phyloP scores from a whole-genome alignment of 2,113 vertebrate species.

The Zosterops borbonicus region DNA sequence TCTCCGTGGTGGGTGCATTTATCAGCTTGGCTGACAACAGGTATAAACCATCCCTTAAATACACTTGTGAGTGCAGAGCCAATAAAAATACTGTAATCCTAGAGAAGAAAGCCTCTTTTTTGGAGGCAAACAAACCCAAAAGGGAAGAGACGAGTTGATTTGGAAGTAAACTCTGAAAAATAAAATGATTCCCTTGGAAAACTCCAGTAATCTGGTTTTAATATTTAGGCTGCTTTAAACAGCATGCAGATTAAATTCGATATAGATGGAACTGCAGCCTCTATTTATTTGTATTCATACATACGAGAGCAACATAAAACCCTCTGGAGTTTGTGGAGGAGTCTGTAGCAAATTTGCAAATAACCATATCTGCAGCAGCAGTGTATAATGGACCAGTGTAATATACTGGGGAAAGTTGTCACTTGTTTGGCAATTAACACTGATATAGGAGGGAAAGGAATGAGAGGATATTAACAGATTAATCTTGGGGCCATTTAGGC shows the following conservation, averaged over 20 bases:
- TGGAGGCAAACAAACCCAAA: not conserved
- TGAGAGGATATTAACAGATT: slow-evolving; percentile 60
- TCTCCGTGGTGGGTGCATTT: not conserved
- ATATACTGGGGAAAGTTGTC: slow-evolving; percentile 41
- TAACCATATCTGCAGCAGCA: slow-evolving; percentile 4
- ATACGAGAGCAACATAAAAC: not conserved
- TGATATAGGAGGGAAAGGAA: slow-evolving; percentile 44
- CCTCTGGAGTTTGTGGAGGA: not conserved
- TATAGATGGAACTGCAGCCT: slow-evolving; percentile 10
- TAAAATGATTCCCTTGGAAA: not conserved
- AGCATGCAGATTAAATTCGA: not conserved
- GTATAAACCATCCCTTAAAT: not conserved
- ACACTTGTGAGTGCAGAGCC: not conserved
- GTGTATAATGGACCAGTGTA: slow-evolving; percentile 9
- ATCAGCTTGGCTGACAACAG: not conserved
- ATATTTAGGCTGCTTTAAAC: not conserved
- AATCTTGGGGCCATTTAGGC: not conserved
- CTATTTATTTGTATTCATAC: slow-evolving; percentile 16
- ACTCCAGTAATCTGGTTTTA: not conserved
- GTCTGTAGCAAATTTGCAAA: slow-evolving; percentile 38
- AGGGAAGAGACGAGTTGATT: not conserved
- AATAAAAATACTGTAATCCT: not conserved
- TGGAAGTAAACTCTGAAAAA: not conserved
- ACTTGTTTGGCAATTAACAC: slow-evolving; percentile 57
- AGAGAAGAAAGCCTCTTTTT: not conserved